These are phyloP conservation scores for Crioceris asparagi DNA, from an alignment of 2,888 invertebrate species.

Conservation along the genomic window DNA sequence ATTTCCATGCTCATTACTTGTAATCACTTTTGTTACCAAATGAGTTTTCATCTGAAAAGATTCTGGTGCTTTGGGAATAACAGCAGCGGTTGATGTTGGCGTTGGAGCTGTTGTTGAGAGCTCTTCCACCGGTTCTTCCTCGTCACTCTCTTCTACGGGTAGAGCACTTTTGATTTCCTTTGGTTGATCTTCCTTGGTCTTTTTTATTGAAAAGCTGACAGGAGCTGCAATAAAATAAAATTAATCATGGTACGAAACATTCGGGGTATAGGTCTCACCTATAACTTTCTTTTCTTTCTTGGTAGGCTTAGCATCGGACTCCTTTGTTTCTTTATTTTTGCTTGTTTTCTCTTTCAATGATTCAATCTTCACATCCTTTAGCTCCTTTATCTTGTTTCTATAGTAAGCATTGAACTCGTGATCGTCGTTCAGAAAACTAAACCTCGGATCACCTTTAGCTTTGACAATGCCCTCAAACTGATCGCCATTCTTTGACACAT, in stretches of 20 bases:
- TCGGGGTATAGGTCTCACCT: slow-evolving; percentile 23
- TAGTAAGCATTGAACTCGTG: slow-evolving; percentile 79
- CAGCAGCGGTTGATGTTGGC: background rate
- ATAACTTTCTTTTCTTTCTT: slow-evolving; percentile 33
- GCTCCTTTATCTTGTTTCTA: slow-evolving; percentile 50
- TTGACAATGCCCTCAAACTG: slow-evolving; percentile 85
- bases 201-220: slow-evolving; percentile 78
- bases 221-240: slow-evolving; percentile 43
- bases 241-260: background rate
- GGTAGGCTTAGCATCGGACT: slow-evolving; percentile 10
- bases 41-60: too few species aligned
- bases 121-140: slow-evolving; percentile 36
- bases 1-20: too few species aligned
- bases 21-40: too few species aligned
- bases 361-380: slow-evolving; percentile 27
- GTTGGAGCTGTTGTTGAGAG: slow-evolving; percentile 2
- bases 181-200: slow-evolving; percentile 50
- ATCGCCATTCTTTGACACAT: slow-evolving; percentile 90
- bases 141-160: slow-evolving; percentile 66
- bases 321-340: slow-evolving; percentile 29
- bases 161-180: slow-evolving; percentile 55
- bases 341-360: slow-evolving; percentile 30
- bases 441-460: slow-evolving; percentile 73
- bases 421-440: slow-evolving; percentile 70
- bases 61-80: too few species aligned